Evolutionary conservation across 1,140 invertebrate species (phyloP).

Genomic region (Dendroctonus valens): DNA sequence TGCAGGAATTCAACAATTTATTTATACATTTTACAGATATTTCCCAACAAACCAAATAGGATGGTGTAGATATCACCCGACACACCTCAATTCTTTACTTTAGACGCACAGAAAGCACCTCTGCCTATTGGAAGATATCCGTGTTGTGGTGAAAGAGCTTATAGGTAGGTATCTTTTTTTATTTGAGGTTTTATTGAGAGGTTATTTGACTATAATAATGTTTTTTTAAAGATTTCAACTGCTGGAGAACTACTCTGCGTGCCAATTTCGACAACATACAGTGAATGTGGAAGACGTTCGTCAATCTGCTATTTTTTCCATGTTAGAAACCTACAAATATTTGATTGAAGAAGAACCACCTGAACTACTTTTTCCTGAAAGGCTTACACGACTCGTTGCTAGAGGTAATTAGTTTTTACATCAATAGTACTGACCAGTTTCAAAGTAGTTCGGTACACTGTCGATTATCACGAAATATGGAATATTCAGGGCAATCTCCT

Average conservation of each 20-base stretch:
- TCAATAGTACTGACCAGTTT: too few relatives aligned
- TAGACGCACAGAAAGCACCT: slow-evolving; percentile 62
- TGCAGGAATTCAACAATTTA: neutral
- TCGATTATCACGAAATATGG: neutral
- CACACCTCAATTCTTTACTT: slow-evolving; percentile 69
- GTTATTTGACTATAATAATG: neutral
- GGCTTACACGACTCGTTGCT: slow-evolving; percentile 62
- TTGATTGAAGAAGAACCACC: slow-evolving; percentile 62
- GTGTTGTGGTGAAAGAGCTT: slow-evolving; percentile 81
- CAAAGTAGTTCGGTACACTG: too few relatives aligned
- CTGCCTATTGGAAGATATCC: slow-evolving; percentile 71
- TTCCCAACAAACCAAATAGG: slow-evolving; percentile 76
- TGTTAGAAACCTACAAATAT: slow-evolving; percentile 58
- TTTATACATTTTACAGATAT: slow-evolving; percentile 47
- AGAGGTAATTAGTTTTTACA: slow-evolving; percentile 45
- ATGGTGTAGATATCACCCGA: slow-evolving; percentile 79
- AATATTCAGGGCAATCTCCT: neutral
- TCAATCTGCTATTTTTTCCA: slow-evolving; percentile 59
- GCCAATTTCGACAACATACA: slow-evolving; percentile 63
- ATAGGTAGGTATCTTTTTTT: too few relatives aligned
- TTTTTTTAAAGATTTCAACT: slow-evolving; percentile 42
- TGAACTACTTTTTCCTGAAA: slow-evolving; percentile 64
- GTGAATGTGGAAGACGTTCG: slow-evolving; percentile 54
- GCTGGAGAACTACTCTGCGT: slow-evolving; percentile 52
- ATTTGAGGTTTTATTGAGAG: too few relatives aligned